phyloP scores from a whole-genome alignment of 2,888 invertebrate species.

The Heliconius aoede region DNA sequence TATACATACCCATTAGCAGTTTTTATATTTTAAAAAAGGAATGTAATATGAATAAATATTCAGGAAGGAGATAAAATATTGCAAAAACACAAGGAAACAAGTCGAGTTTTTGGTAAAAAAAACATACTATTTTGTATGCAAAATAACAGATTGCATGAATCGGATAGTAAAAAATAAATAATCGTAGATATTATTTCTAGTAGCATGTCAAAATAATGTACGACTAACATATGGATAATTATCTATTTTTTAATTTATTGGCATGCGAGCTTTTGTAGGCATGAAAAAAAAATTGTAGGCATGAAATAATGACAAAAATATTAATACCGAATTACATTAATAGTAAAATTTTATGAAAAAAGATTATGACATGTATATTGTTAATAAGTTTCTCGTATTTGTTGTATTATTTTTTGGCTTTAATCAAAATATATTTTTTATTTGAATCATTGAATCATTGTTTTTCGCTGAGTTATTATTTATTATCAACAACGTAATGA shows the following conservation, averaged over 20 bases:
- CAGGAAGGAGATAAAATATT: constrained; percentile 20
- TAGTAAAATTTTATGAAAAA: too few relatives aligned
- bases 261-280: constrained; percentile 56
- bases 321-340: background rate
- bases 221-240: constrained; percentile 54
- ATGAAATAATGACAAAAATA: background rate
- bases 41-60: background rate
- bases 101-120: constrained; percentile 47
- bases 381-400: background rate
- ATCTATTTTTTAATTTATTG: constrained; percentile 36
- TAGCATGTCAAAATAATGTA: constrained; percentile 59
- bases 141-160: constrained; percentile 45
- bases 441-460: too few relatives aligned
- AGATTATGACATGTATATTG: constrained; percentile 1
- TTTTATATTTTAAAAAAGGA: background rate
- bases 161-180: background rate
- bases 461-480: background rate
- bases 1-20: background rate
- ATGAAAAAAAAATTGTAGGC: background rate
- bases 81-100: background rate
- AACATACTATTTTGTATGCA: constrained; percentile 41
- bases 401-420: background rate
- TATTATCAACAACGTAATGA: background rate
- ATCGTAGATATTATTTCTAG: constrained; percentile 28
- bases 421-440: background rate